Conservation (phyloP, 2,113 vertebrate species). For the Pardalotus punctatus region DNA sequence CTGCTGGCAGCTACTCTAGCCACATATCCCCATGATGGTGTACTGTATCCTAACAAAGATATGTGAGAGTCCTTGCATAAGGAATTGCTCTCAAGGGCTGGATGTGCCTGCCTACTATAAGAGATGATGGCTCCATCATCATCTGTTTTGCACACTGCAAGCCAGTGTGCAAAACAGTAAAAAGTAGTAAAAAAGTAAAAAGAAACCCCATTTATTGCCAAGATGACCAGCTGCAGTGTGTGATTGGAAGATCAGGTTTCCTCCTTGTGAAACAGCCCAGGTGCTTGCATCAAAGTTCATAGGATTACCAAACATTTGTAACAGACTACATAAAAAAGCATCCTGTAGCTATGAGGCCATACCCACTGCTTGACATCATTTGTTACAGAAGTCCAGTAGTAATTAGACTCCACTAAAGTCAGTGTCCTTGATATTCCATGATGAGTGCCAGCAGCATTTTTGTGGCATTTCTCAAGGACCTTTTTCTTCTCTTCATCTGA, state of each 20-base stretch:
- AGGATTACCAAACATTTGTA: background rate
- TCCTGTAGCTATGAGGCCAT: slow-evolving; percentile 44
- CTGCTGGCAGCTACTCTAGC: background rate
- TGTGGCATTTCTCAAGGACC: slow-evolving; percentile 70
- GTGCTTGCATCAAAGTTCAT: background rate
- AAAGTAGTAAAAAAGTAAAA: too few relatives aligned
- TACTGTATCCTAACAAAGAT: background rate
- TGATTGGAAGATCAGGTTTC: background rate
- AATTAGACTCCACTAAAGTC: slow-evolving; percentile 73
- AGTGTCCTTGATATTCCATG: slow-evolving; percentile 77
- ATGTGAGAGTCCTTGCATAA: background rate
- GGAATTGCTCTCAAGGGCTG: background rate
- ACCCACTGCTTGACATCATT: slow-evolving; percentile 80
- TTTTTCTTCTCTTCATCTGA: slow-evolving; percentile 78
- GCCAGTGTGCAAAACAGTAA: too few relatives aligned
- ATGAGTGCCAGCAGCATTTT: slow-evolving; percentile 67
- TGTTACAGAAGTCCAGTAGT: slow-evolving; percentile 78
- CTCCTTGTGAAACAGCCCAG: fast-evolving
- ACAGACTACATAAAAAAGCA: background rate
- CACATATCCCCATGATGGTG: background rate
- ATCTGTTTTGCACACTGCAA: too few relatives aligned
- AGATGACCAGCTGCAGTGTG: background rate
- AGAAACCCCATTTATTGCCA: background rate
- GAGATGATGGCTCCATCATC: background rate
- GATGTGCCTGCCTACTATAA: background rate